These are phyloP conservation scores for Petrolisthes manimaculis DNA, from an alignment of 2,888 invertebrate genomes.

Conservation along the genomic window DNA sequence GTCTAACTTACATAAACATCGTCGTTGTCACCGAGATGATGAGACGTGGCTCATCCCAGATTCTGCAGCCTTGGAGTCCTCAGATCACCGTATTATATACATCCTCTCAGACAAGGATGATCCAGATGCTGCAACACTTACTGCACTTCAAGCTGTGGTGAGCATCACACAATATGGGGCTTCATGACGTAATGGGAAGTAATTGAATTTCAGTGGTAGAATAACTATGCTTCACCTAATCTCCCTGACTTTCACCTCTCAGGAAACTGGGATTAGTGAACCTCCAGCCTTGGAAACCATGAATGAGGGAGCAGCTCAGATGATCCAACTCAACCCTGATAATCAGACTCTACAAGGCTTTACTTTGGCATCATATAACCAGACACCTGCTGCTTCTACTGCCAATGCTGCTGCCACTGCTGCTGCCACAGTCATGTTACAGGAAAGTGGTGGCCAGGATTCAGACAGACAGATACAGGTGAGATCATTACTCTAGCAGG, in stretches of 20 bases:
- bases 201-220: not conserved
- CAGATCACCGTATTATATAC: slow-evolving; percentile 51
- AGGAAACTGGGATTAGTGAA: slow-evolving; percentile 43
- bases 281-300: slow-evolving; percentile 38
- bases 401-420: not conserved
- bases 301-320: slow-evolving; percentile 40
- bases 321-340: slow-evolving; percentile 50
- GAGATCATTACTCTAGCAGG: not conserved
- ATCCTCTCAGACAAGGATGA: slow-evolving; percentile 60
- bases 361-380: slow-evolving; percentile 33
- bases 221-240: not conserved
- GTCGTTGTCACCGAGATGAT: slow-evolving; percentile 39
- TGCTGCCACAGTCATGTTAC: slow-evolving; percentile 39
- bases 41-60: slow-evolving; percentile 39
- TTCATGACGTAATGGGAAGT: not conserved
- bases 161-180: not conserved
- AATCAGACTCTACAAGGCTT: slow-evolving; percentile 41
- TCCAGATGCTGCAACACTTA: slow-evolving; percentile 36
- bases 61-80: slow-evolving; percentile 23
- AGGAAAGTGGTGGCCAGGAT: slow-evolving; percentile 34
- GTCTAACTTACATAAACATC: slow-evolving; percentile 80
- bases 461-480: slow-evolving; percentile 50
- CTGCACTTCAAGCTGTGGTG: slow-evolving; percentile 53
- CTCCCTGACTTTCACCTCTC: not conserved
- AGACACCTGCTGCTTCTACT: not conserved